Conservation (phyloP, 1,140 invertebrate species). For the Oppia nitens region DNA sequence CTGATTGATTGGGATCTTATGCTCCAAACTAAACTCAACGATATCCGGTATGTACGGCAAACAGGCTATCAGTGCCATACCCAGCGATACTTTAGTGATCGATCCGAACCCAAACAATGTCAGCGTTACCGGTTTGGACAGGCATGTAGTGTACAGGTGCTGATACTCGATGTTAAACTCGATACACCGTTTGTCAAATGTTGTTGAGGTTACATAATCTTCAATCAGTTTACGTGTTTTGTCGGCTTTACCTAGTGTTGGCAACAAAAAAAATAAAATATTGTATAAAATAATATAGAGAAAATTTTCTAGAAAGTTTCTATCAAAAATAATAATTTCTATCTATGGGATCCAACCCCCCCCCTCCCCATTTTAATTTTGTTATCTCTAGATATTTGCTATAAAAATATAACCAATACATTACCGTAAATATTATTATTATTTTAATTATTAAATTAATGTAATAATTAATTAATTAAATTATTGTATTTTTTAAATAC, state of each 20-base stretch:
- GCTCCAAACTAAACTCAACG: not conserved
- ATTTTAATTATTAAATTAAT: too few species aligned
- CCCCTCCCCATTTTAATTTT: too few species aligned
- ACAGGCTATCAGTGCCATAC: not conserved
- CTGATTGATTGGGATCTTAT: not conserved
- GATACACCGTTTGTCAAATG: not conserved
- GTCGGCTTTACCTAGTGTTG: not conserved
- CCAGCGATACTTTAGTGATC: not conserved
- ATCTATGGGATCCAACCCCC: too few species aligned
- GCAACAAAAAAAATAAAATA: too few species aligned
- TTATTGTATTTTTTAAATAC: too few species aligned
- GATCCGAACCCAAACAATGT: not conserved
- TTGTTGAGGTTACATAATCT: not conserved
- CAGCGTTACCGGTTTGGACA: not conserved
- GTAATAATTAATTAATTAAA: too few species aligned
- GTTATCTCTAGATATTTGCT: too few species aligned
- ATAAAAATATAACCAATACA: too few species aligned
- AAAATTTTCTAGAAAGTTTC: too few species aligned
- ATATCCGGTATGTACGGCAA: not conserved
- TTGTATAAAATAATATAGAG: too few species aligned
- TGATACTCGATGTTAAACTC: not conserved
- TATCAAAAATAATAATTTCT: too few species aligned
- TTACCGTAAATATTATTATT: too few species aligned
- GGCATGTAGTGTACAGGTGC: not conserved
- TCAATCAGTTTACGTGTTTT: not conserved